A percentile compares a stretch with the other conserved stretches of the same genome.
These are phyloP conservation scores for Allolobophora icterica DNA, from an alignment of 2,888 invertebrate species.

Conservation along the genomic window DNA sequence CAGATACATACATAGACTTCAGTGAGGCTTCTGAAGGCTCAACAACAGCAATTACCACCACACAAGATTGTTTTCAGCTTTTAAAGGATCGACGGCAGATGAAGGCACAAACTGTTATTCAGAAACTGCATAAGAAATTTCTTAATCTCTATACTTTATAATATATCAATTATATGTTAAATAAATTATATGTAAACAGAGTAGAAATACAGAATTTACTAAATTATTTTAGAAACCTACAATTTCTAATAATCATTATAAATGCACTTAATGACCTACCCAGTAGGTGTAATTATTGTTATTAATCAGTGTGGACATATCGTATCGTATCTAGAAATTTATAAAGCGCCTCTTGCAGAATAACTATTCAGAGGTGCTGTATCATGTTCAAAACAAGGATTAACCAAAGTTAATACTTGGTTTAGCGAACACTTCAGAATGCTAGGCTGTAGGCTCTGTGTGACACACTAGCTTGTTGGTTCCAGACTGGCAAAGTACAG, in stretches of 20 bases:
- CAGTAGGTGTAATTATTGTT: not conserved
- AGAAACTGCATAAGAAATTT: not conserved
- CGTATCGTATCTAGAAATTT: too few species aligned
- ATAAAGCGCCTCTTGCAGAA: too few species aligned
- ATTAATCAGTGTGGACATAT: not conserved
- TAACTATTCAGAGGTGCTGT: too few species aligned
- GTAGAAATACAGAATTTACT: not conserved
- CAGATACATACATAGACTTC: not conserved
- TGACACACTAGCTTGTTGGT: not conserved
- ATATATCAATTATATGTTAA: not conserved
- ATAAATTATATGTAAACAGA: not conserved
- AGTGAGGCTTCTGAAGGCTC: not conserved
- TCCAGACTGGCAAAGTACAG: too few species aligned
- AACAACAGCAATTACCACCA: not conserved
- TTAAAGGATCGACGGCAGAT: not conserved
- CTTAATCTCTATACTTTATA: not conserved
- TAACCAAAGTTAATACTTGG: not conserved
- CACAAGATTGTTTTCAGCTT: not conserved
- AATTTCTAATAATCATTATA: not conserved
- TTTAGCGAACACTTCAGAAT: not conserved
- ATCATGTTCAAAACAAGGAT: too few species aligned
- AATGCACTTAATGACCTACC: not conserved
- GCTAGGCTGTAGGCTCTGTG: not conserved
- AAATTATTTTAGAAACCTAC: not conserved
- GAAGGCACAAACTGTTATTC: not conserved